Base-by-base conservation (phyloP, 2,888 invertebrate genomes). In the Sinotaia quadrata region DNA sequence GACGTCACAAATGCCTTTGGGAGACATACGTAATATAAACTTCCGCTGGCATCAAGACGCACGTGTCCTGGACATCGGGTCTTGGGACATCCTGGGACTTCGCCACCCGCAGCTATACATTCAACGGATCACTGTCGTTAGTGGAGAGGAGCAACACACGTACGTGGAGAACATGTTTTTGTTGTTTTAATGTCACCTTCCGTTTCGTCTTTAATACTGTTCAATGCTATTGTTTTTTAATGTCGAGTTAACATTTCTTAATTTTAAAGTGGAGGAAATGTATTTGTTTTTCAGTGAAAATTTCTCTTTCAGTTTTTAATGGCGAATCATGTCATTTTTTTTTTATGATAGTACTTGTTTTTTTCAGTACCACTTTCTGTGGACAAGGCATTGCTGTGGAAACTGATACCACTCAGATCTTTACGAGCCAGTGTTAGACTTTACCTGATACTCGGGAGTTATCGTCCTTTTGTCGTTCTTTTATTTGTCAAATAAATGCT, bases 1-100 rank as follows among this genome's bases (percentile, higher is more conserved):
- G 54, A 73, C 72, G 29, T 72, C 78, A 27, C 59, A 73, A 7
- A 72, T 70, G 21, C 74, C 80, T 60, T 67, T 84, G 31, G 83
- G 82, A 7, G 67, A 67, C 21, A 56, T 83, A 27, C 57, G 29
- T 18, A 63, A 61, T 21, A 70, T 77, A 10, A 58, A 52, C 12
- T 34, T 81, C 37, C 58, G 68, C n/a, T 81, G 76, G 76, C 52
- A 63, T 15, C 78, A 78, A 47, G 36, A 51, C 21, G 68, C 75
- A 0, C 10, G 57, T 15, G 21, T 74, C 21, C 41, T 69, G 21
- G 74, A 78, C 49, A 72, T 74, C 7, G 63, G 73, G 24, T 68
- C 76, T 36, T 77, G 78, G 78, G 73, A 78, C 56, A 54, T 73
- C 18, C 56, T 79, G 12, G 68, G 71, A 12, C 34, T 75, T 0